Conservation (phyloP, 2,797 vertebrate species). For the Sebastes ruberrimus region DNA sequence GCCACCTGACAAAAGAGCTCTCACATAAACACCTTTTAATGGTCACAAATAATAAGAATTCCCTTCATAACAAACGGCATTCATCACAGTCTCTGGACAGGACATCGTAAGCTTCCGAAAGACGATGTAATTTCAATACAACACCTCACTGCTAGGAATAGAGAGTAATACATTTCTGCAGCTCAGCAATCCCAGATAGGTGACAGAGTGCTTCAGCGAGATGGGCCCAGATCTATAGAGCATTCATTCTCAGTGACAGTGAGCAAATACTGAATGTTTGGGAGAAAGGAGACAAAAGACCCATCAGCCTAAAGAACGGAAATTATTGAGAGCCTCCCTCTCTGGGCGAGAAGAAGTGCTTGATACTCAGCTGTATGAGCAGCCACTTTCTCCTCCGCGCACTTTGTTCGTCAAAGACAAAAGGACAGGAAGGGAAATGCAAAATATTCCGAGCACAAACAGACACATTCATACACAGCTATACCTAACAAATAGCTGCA, state of each 20-base stretch:
- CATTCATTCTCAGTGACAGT: conserved; percentile 19
- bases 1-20: conserved; percentile 3
- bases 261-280: conserved; percentile 8
- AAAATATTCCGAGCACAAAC: conserved; percentile 1
- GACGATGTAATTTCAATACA: neutral
- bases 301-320: conserved; percentile 13
- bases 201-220: conserved; percentile 23
- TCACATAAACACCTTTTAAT: conserved; percentile 24
- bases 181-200: neutral
- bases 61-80: conserved; percentile 19
- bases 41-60: conserved; percentile 8
- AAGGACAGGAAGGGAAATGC: neutral
- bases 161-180: neutral
- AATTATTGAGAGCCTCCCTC: neutral
- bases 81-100: conserved; percentile 18
- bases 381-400: neutral
- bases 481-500: conserved; percentile 12
- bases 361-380: neutral
- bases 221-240: conserved; percentile 3
- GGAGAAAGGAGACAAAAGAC: conserved; percentile 17
- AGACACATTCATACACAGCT: neutral
- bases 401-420: conserved; percentile 7
- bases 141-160: neutral
- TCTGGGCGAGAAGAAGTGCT: neutral
- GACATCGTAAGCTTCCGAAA: neutral